phyloP scores from a whole-genome alignment of 2,113 vertebrate genomes.

The Dermatemys mawii region DNA sequence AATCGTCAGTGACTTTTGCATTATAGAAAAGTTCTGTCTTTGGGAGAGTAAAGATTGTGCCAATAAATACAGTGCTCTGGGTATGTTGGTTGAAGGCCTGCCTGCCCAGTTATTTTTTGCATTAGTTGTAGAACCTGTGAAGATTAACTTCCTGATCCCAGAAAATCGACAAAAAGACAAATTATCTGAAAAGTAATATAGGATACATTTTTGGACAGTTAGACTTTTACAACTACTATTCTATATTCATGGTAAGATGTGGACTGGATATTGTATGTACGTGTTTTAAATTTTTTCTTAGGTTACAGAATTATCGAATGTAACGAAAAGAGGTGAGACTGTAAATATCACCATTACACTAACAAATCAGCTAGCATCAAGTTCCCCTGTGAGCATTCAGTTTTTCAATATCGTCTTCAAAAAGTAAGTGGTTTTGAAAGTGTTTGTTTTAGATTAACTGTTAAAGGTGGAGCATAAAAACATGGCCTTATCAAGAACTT shows the following conservation, averaged over 20 bases:
- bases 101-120: neutral
- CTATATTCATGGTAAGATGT: neutral
- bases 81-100: neutral
- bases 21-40: neutral
- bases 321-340: constrained; percentile 49
- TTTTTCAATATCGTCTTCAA: constrained; percentile 73
- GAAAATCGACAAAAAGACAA: neutral
- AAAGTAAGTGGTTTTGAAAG: constrained; percentile 58
- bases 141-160: neutral
- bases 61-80: neutral
- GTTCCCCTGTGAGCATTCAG: constrained; percentile 68
- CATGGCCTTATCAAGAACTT: neutral
- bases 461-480: neutral
- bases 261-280: neutral
- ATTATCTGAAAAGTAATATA: neutral
- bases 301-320: constrained; percentile 67
- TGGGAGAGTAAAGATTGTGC: neutral
- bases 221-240: neutral
- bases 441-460: neutral
- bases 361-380: constrained; percentile 36
- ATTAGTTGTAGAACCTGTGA: neutral
- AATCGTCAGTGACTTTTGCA: neutral
- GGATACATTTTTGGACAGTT: neutral
- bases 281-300: neutral
- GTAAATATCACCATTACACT: constrained; percentile 70